Evolutionary conservation across 2,888 invertebrate genomes (phyloP).

Genomic region (Serripes groenlandicus): DNA sequence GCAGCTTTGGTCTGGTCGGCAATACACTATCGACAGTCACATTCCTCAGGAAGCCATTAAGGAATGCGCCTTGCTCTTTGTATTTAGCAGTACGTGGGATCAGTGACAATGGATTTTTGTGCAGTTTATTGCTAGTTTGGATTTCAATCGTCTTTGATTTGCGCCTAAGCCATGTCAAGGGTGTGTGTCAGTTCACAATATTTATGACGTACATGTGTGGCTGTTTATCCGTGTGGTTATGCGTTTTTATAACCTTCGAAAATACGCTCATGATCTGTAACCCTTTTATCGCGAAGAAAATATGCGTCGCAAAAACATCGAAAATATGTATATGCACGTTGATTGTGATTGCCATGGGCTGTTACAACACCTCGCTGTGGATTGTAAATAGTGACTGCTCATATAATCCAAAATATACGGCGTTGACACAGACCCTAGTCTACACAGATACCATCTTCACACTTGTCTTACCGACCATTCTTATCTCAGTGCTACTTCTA

Average conservation of each 20-base stretch:
- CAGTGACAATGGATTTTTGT: constrained; percentile 92
- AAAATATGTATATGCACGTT: constrained; percentile 43
- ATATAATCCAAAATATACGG: constrained; percentile 27
- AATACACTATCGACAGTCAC: too few species aligned
- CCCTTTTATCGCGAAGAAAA: constrained; percentile 59
- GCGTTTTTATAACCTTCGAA: constrained; percentile 72
- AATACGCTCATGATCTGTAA: constrained; percentile 72
- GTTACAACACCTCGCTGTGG: constrained; percentile 71
- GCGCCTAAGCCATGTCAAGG: constrained; percentile 78
- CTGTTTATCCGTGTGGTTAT: constrained; percentile 75
- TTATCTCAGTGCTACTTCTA: constrained; percentile 52
- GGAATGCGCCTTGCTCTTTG: too few species aligned
- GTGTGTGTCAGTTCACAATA: constrained; percentile 91
- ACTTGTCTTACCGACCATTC: constrained; percentile 67
- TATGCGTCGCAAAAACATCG: constrained; percentile 55
- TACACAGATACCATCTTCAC: constrained; percentile 68
- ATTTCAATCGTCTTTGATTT: constrained; percentile 43
- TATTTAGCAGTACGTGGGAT: constrained; percentile 92
- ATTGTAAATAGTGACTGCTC: constrained; percentile 54
- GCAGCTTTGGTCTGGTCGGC: too few species aligned
- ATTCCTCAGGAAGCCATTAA: too few species aligned
- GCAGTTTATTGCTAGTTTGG: constrained; percentile 88
- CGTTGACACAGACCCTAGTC: constrained; percentile 52
- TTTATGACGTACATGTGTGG: constrained; percentile 88
- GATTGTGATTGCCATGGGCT: constrained; percentile 37